phyloP scores from a whole-genome alignment of 2,113 vertebrate species.

The Pterocles gutturalis region DNA sequence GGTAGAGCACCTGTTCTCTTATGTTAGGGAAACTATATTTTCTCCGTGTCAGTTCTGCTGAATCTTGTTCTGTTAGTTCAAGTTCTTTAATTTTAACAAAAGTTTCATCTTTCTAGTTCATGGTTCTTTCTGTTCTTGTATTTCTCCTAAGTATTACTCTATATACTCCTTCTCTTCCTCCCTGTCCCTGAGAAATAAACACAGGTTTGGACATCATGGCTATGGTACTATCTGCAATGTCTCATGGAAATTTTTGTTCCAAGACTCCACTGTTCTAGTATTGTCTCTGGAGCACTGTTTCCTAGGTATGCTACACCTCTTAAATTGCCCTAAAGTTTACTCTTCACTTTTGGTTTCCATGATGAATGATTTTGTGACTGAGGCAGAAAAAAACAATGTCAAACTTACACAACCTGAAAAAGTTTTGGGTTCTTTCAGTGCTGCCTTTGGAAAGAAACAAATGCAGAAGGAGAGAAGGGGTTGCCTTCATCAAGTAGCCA shows the following conservation, averaged over 20 bases:
- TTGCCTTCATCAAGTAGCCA: background rate
- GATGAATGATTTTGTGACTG: background rate
- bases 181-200: background rate
- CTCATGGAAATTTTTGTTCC: background rate
- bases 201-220: fast-evolving
- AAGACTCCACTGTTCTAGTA: background rate
- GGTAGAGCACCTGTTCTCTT: background rate
- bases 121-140: background rate
- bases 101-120: background rate
- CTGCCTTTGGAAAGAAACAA: background rate
- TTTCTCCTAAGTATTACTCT: background rate
- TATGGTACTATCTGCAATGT: background rate
- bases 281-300: background rate
- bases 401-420: background rate
- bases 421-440: background rate
- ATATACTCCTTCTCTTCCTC: background rate
- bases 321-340: background rate
- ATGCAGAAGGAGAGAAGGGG: background rate
- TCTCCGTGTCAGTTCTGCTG: background rate
- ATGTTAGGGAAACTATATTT: background rate
- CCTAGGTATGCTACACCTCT: background rate
- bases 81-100: background rate
- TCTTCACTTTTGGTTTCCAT: background rate
- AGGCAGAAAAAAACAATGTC: background rate
- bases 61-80: background rate